These are phyloP conservation scores for Phaethornis superciliosus DNA, from an alignment of 2,113 vertebrate species.

Conservation along the genomic window DNA sequence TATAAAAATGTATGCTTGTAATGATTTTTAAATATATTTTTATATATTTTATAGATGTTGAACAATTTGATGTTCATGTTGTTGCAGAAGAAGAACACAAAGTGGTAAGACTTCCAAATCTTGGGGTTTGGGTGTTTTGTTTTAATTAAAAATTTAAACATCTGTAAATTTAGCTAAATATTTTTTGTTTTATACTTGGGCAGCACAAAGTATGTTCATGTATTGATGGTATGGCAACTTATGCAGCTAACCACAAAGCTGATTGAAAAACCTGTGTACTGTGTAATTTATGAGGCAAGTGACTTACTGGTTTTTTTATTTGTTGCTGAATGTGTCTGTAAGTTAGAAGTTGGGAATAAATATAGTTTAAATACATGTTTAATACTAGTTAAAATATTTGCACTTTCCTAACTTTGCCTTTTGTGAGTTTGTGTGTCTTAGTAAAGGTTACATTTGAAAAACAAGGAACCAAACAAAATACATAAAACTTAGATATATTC, in stretches of 20 bases:
- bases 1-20: background rate
- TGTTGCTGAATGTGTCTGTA: background rate
- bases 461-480: background rate
- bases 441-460: background rate
- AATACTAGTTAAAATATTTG: background rate
- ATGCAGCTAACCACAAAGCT: background rate
- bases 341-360: background rate
- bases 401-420: background rate
- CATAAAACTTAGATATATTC: background rate
- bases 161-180: background rate
- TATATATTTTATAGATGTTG: conserved; percentile 83
- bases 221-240: background rate
- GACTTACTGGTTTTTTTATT: background rate
- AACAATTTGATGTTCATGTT: conserved; percentile 84
- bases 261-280: background rate
- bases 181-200: background rate
- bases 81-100: conserved; percentile 82
- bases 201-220: background rate
- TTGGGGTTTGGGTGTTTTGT: background rate
- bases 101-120: conserved; percentile 83
- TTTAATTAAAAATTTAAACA: background rate
- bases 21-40: background rate
- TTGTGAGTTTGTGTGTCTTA: background rate
- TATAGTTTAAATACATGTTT: background rate
- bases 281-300: background rate